phyloP scores from a whole-genome alignment of 2,113 vertebrate genomes.

The Piaya cayana region DNA sequence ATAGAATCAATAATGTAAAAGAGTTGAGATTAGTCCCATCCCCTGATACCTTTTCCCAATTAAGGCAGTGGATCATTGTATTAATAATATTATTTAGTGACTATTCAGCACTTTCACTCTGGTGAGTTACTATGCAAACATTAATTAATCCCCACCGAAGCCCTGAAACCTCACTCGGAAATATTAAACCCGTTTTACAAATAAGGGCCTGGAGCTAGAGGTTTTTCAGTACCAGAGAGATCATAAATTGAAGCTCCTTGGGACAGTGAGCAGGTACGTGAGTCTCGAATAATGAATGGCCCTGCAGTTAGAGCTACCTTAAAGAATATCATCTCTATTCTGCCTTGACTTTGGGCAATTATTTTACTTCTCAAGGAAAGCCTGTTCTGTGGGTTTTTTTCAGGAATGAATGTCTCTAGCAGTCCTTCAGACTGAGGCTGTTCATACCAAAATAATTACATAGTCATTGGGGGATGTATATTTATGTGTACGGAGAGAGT shows the following conservation, averaged over 20 bases:
- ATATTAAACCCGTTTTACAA: slow-evolving; percentile 25
- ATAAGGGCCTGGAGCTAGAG: slow-evolving; percentile 23
- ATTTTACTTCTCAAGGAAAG: not conserved
- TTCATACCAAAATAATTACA: not conserved
- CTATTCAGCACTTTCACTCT: slow-evolving; percentile 28
- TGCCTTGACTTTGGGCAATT: not conserved
- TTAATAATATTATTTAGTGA: slow-evolving; percentile 36
- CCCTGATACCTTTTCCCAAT: slow-evolving; percentile 20
- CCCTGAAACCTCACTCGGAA: not conserved
- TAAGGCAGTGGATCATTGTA: slow-evolving; percentile 17
- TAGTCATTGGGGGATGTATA: not conserved
- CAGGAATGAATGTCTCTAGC: not conserved
- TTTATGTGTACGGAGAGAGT: rapidly evolving
- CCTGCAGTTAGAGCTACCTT: not conserved
- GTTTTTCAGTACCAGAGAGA: not conserved
- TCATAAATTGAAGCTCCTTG: not conserved
- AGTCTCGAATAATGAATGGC: not conserved
- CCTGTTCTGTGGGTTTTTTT: not conserved
- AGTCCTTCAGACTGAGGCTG: not conserved
- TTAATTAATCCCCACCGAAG: slow-evolving; percentile 43
- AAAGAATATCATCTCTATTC: not conserved
- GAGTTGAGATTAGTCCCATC: not conserved
- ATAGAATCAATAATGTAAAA: slow-evolving; percentile 19
- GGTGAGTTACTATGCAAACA: slow-evolving; percentile 6
- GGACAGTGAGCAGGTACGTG: not conserved